These are phyloP conservation scores for Karalla daura DNA, from an alignment of 2,797 vertebrate species.

Conservation along the genomic window DNA sequence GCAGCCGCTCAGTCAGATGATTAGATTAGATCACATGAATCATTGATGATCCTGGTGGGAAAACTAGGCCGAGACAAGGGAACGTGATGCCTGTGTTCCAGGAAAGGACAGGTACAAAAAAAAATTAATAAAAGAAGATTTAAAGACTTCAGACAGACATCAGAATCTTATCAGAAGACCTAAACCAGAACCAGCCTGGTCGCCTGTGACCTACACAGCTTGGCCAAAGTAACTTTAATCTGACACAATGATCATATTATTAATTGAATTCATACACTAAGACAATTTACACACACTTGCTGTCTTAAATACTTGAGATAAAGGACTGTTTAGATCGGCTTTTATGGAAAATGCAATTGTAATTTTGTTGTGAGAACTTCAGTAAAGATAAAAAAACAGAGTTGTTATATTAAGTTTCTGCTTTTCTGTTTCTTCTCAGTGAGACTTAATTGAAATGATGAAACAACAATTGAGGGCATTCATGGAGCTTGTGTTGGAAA, in stretches of 20 bases:
- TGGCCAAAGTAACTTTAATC: not conserved
- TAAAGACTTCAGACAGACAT: too few species aligned
- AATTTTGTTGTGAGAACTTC: too few species aligned
- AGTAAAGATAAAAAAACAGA: too few species aligned
- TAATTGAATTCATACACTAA: too few species aligned
- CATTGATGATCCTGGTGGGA: constrained; percentile 32
- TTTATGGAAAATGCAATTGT: too few species aligned
- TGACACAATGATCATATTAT: too few species aligned
- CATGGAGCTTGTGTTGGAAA: constrained; percentile 31
- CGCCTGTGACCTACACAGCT: not conserved
- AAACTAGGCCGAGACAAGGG: not conserved
- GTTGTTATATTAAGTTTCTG: too few species aligned
- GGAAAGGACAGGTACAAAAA: not conserved
- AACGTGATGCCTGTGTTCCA: not conserved
- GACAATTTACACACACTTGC: too few species aligned
- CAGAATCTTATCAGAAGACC: not conserved
- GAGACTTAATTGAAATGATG: not conserved
- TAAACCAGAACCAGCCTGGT: not conserved
- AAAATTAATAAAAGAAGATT: constrained; percentile 3
- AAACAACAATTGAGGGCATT: not conserved
- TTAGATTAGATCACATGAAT: constrained; percentile 43
- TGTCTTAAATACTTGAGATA: too few species aligned
- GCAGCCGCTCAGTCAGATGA: constrained; percentile 25
- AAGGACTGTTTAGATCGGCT: too few species aligned
- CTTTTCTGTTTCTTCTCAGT: too few species aligned